Evolutionary conservation across 2,113 vertebrate genomes (phyloP).

Genomic region (Bombycilla garrulus): DNA sequence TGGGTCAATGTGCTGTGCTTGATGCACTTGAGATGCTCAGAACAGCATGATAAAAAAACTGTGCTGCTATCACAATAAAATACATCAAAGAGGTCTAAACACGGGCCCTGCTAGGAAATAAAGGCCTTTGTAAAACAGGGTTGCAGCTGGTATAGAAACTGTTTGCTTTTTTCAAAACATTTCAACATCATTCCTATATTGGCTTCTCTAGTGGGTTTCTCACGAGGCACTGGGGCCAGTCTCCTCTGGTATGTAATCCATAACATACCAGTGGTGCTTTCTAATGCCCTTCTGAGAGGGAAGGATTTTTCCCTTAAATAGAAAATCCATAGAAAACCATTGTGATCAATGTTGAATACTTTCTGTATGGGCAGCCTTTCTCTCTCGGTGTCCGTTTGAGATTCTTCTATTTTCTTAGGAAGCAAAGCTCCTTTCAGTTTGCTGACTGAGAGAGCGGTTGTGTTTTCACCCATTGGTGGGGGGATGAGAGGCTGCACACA

Average conservation of each 20-base stretch:
- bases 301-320: neutral
- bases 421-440: neutral
- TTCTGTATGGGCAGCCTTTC: neutral
- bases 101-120: neutral
- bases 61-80: neutral
- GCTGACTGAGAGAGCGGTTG: neutral
- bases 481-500: neutral
- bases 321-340: neutral
- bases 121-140: neutral
- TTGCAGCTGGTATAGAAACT: neutral
- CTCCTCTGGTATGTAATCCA: neutral
- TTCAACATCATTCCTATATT: neutral
- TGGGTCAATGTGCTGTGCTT: neutral
- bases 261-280: neutral
- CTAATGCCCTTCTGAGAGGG: neutral
- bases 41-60: neutral
- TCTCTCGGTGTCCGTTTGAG: neutral
- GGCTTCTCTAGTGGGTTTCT: neutral
- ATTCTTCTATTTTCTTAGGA: neutral
- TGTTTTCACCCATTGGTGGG: neutral
- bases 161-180: neutral
- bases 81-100: neutral
- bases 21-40: neutral
- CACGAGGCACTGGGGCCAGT: neutral
- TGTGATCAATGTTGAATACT: neutral